Evolutionary conservation across 2,797 vertebrate species (phyloP).

Genomic region (Chaetodon trifasciatus): DNA sequence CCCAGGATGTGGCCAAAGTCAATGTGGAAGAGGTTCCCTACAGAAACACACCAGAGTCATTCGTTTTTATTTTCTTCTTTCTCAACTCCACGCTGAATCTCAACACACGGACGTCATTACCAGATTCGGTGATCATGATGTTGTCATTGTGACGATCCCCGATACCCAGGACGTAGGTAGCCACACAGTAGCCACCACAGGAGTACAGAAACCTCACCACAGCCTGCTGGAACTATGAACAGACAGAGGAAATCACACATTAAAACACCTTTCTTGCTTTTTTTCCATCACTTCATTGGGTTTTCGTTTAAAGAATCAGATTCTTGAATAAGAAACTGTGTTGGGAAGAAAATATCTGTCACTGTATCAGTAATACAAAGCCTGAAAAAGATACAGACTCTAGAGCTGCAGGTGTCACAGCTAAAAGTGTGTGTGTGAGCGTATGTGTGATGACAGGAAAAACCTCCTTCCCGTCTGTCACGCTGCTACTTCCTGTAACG

Average conservation of each 20-base stretch:
- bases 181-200: constrained; percentile 98
- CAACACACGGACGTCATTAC: constrained; percentile 75
- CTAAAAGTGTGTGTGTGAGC: constrained; percentile 17
- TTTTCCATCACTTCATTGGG: not conserved
- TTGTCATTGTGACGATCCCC: constrained; percentile 99
- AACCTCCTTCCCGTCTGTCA: constrained; percentile 76
- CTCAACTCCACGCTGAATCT: no score
- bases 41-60: constrained; percentile 20
- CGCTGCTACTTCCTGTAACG: constrained; percentile 57
- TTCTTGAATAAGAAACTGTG: no score
- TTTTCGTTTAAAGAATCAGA: no score
- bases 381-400: not conserved
- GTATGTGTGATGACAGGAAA: constrained; percentile 62
- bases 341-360: not conserved
- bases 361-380: not conserved
- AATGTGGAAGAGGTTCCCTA: constrained; percentile 99
- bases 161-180: constrained; percentile 97
- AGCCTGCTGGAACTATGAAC: constrained; percentile 92
- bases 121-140: constrained; percentile 99
- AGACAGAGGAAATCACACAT: not conserved
- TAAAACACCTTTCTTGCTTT: not conserved
- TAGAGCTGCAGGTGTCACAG: constrained; percentile 34
- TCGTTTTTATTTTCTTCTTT: no score
- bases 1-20: constrained; percentile 99
- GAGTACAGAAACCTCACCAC: constrained; percentile 97